Base-by-base conservation (phyloP, 2,113 vertebrate genomes). In the Callipepla squamata region DNA sequence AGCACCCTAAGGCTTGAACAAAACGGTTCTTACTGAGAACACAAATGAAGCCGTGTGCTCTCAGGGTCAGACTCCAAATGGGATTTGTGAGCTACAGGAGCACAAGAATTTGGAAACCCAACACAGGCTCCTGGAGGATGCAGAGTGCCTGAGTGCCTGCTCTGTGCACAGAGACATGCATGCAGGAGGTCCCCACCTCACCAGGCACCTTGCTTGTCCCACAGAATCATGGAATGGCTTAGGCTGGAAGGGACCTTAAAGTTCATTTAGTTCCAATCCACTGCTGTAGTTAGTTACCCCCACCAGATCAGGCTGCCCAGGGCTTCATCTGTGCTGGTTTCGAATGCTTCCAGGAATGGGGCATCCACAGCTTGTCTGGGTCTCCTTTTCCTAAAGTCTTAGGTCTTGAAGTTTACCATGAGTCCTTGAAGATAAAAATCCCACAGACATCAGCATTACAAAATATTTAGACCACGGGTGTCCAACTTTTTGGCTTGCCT, bases 1-100 rank as follows among this genome's bases (percentile, higher is more conserved):
- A 93, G 68, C 44, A 91, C 68, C 81, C 76, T 70, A 78, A 87
- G 51, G 73, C 63, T 92, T 90, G 75, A 74, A 68, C 15, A 85
- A 83, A 89, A 61, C 1, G 28, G 51, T 32, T 91, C 45, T 74
- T 83, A 13, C 28, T 55, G 50, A 73, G 87, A 92, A 40, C 59
- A 85, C 25, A 85, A 85, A 91, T 23, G 81, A 91, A 90, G 30
- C 70, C 32, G 4, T 15, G 5, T 15, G 59, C 8, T 94, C 34
- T 78, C 34, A 4, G 51, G 73, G 80, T 94, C 85, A 94, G 76
- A 15, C 17, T 80, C n/a, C 3, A 34, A 74, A 74, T 7, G 11
- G 65, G 62, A 85, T 81, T 51, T 72, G 80, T 48, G 80, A 75
- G 57, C 50, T 79, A 75, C 11, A 79, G 44, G 17, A 83, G 61